phyloP scores from a whole-genome alignment of 1,140 invertebrate species.

The Penaeus vannamei region DNA sequence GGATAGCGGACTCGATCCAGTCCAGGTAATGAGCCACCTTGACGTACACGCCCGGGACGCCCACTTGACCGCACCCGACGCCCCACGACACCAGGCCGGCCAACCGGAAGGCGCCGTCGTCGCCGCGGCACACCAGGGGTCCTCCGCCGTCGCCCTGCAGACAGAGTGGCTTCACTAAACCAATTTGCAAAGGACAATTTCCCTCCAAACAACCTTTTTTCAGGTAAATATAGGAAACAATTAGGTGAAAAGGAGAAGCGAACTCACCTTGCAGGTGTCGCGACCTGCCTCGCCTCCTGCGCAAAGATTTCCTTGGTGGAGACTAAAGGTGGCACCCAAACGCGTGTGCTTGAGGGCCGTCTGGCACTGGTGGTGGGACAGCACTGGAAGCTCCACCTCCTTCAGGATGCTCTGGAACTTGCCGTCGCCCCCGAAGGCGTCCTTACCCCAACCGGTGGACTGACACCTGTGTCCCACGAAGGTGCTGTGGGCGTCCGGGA shows the following conservation, averaged over 20 bases:
- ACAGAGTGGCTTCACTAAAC: slow-evolving; percentile 23
- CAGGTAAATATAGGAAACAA: background rate
- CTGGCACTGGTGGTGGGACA: slow-evolving; percentile 73
- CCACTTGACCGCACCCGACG: slow-evolving; percentile 84
- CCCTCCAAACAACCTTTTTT: background rate
- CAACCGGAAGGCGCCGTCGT: slow-evolving; percentile 83
- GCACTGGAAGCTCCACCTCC: slow-evolving; percentile 70
- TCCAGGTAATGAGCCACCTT: slow-evolving; percentile 87
- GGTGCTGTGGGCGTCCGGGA: slow-evolving; percentile 80
- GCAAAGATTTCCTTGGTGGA: slow-evolving; percentile 84
- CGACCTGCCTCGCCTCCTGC: slow-evolving; percentile 94
- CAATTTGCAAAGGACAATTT: background rate
- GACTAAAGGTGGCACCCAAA: slow-evolving; percentile 72
- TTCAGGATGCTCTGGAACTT: slow-evolving; percentile 93
- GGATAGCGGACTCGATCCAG: slow-evolving; percentile 78
- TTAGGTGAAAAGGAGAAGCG: background rate
- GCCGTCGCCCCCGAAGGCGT: slow-evolving; percentile 90
- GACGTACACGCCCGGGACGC: slow-evolving; percentile 91
- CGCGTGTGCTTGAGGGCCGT: slow-evolving; percentile 72
- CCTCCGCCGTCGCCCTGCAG: slow-evolving; percentile 87
- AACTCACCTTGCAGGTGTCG: slow-evolving; percentile 76
- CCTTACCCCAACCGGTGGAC: slow-evolving; percentile 96
- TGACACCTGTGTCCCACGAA: slow-evolving; percentile 86
- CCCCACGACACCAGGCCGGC: slow-evolving; percentile 94
- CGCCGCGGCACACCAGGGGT: slow-evolving; percentile 90